A percentile compares a stretch with the other conserved stretches of the same genome.
Conservation (phyloP, 1,140 invertebrate species). For the Lucilia cuprina region DNA sequence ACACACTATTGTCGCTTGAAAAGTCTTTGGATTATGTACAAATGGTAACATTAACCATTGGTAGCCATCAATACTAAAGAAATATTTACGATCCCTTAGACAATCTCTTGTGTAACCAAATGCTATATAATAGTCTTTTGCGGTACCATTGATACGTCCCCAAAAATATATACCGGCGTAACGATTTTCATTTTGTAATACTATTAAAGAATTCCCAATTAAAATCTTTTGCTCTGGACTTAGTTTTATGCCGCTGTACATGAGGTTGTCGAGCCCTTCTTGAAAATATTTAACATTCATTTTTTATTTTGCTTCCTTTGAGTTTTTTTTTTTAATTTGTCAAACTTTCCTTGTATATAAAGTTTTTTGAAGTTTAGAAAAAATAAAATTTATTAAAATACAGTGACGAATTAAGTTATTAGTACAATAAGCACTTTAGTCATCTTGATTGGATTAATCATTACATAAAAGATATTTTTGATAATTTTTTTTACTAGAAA, state of each 20-base stretch:
- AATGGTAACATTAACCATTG: constrained; percentile 75
- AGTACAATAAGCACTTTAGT: too few species aligned
- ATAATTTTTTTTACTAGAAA: too few species aligned
- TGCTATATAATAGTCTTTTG: constrained; percentile 76
- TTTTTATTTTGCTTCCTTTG: constrained; percentile 5
- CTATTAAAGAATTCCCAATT: constrained; percentile 73
- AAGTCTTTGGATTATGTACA: constrained; percentile 66
- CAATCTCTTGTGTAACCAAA: constrained; percentile 75
- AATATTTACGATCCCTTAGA: constrained; percentile 70
- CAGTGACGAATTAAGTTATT: too few species aligned
- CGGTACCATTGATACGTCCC: constrained; percentile 74
- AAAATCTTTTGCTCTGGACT: constrained; percentile 71
- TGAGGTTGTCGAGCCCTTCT: constrained; percentile 53
- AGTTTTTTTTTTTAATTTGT: not conserved
- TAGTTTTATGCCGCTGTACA: constrained; percentile 69
- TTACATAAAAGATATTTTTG: too few species aligned
- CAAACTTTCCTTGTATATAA: too few species aligned
- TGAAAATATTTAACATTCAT: constrained; percentile 58
- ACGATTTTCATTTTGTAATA: constrained; percentile 79
- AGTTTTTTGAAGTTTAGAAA: too few species aligned
- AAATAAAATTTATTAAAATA: too few species aligned
- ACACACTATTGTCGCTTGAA: constrained; percentile 67
- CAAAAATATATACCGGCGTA: constrained; percentile 76
- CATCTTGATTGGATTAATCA: too few species aligned
- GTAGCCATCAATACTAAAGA: constrained; percentile 74